These are phyloP conservation scores for Pseudopleuronectes americanus DNA, from an alignment of 2,797 vertebrate genomes.

Conservation along the genomic window DNA sequence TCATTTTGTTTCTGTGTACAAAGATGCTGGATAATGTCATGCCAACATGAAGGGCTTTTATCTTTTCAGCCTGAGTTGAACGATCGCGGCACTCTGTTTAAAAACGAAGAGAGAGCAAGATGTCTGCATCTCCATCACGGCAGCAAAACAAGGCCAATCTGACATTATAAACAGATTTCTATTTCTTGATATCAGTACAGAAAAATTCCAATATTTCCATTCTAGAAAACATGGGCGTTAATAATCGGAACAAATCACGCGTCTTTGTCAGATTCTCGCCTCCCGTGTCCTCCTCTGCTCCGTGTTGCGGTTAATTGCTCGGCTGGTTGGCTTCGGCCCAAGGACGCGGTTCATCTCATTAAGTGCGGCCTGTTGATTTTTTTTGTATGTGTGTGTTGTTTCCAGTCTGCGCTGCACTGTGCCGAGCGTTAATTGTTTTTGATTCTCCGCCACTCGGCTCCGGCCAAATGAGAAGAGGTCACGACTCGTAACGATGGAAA, in stretches of 20 bases:
- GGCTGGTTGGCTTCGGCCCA: slow-evolving; percentile 35
- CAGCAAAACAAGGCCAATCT: neutral
- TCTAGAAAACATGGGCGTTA: neutral
- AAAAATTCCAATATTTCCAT: neutral
- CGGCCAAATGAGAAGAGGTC: slow-evolving; percentile 17
- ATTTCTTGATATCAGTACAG: neutral
- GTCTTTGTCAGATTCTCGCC: slow-evolving; percentile 4
- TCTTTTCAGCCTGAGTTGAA: neutral
- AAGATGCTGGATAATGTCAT: neutral
- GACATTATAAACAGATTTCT: too few species aligned
- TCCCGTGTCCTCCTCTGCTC: slow-evolving; percentile 9
- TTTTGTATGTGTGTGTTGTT: slow-evolving; percentile 31
- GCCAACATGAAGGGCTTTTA: neutral
- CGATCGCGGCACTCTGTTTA: too few species aligned
- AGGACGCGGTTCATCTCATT: slow-evolving; percentile 43
- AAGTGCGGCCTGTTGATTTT: slow-evolving; percentile 21
- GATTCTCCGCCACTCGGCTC: slow-evolving; percentile 17
- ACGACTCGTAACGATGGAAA: slow-evolving; percentile 37
- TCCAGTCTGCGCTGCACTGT: slow-evolving; percentile 9
- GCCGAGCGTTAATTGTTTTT: slow-evolving; percentile 49
- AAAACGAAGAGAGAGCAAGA: neutral
- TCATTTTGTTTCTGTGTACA: neutral
- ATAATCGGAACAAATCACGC: neutral
- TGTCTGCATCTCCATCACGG: neutral
- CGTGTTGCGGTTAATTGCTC: slow-evolving; percentile 15